Evolutionary conservation across 1,140 invertebrate genomes (phyloP).

Genomic region (Euura saliciscinereae): DNA sequence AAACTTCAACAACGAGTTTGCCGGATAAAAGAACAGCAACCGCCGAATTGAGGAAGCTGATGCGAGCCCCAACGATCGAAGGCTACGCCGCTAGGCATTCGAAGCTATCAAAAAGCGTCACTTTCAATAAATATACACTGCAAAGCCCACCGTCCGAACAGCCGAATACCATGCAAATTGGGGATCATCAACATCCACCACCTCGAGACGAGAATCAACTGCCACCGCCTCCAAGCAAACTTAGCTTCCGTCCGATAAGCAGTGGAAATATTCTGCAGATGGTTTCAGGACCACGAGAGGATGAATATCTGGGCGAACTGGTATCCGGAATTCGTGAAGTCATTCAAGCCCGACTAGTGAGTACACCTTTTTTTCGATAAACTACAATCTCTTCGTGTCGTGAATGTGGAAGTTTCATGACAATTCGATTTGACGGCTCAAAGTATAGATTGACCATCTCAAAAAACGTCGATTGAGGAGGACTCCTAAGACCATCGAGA

Average conservation of each 20-base stretch:
- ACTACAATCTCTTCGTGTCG: too few species aligned
- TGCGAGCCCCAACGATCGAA: slow-evolving; percentile 81
- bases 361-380: slow-evolving; percentile 17
- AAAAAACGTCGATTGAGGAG: not conserved
- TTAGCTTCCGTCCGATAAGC: slow-evolving; percentile 55
- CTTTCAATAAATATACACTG: slow-evolving; percentile 83
- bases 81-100: slow-evolving; percentile 86
- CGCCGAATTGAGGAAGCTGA: slow-evolving; percentile 68
- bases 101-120: slow-evolving; percentile 87
- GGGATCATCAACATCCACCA: slow-evolving; percentile 26
- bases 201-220: slow-evolving; percentile 30
- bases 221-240: slow-evolving; percentile 54
- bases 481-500: not conserved
- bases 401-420: too few species aligned
- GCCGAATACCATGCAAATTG: slow-evolving; percentile 31
- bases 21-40: slow-evolving; percentile 54
- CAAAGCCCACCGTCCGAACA: slow-evolving; percentile 72
- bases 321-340: slow-evolving; percentile 77
- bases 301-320: slow-evolving; percentile 78
- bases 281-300: slow-evolving; percentile 57
- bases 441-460: not conserved
- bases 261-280: slow-evolving; percentile 46
- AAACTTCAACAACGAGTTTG: slow-evolving; percentile 45
- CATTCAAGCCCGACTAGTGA: slow-evolving; percentile 67
- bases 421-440: too few species aligned